Base-by-base conservation (phyloP, 2,888 invertebrate genomes). In the Agrenia bidenticulata region DNA sequence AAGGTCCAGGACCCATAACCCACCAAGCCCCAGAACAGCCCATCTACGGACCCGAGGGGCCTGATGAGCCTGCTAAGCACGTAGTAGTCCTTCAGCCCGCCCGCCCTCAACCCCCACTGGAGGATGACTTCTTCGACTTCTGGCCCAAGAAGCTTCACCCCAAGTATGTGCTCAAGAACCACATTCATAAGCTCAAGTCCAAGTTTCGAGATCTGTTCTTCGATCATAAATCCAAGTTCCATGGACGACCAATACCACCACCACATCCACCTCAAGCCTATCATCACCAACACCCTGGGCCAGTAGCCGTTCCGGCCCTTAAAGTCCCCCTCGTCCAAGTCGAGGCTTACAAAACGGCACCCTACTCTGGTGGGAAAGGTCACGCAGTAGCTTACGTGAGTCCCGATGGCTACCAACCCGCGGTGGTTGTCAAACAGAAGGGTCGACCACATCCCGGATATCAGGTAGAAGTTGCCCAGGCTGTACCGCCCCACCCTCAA, bases 71-170 rank as follows among this genome's bases (percentile, higher is more conserved):
- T 7, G 51, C 50, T 1, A 63, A 60, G 49, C 63, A 59, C 27
- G 66, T 66, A 15, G 39, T 60, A 23, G 54, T 66, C 27, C 24
- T 66, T 2, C 66, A 66, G 27, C 59, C 63, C 45, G 50, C 26
- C 5, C 45, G 15, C 39, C 65, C 65, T n/a, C 54, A 19, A 11
- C 63, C 63, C 37, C 27, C 27, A 19, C 60, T 19, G 4, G 51
- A 37, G n/a, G 41, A 26, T n/a, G 63, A 24, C 4, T n/a, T 21
- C 19, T 58, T 54, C 27, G 42, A 63, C 2, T 19, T 63, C 23
- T 17, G 62, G 1, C 63, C 63, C 7, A 57, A 57, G 24, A 57
- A 57, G 23, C 37, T 57, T 21, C 56, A 57, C 26, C 57, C 61
- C 13, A 66, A 58, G 37, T 63, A 66, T 39, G 42, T 66, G 26